Base-by-base conservation (phyloP, 2,797 vertebrate genomes). In the Takifugu ocellatus region DNA sequence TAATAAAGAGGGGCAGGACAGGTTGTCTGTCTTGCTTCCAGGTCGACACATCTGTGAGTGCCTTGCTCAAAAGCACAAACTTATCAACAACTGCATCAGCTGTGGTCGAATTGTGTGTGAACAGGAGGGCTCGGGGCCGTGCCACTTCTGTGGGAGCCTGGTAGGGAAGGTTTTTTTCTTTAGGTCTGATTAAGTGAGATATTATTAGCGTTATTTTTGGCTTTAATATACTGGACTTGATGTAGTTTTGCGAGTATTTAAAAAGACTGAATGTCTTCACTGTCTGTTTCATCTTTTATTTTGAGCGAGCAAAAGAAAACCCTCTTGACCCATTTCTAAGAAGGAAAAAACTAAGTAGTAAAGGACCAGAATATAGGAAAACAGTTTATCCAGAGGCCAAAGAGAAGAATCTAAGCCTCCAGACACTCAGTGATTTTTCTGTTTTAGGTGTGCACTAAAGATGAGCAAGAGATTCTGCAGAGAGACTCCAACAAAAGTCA, bases 401-500 rank as follows among this genome's bases (percentile, higher is more conserved):
- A 33, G 6, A 33, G 8, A 33, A 33, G 9, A 33, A 33, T 33
- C 6, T 9, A 33, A 33, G 8, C 9, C 33, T 33, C 10, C 33
- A 7, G 11, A 33, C 1, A 26, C 44, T 31, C 5, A 6, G 9
- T 11, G 1, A 4, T 27, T 25, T 17, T 45, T 45, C 43, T 48
- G 58, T 9, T 61, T 39, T 49, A 99, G 97, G 97, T 99, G 0
- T 99, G 97, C 80, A 98, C 97, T 49, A 93, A 78, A 66, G 97
- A 99, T 78, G 97, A 99, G 75, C 93, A 94, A 61, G 94, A 95
- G 78, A 94, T 99, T 73, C 88, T 99, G 62, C 94, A 96, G 11
- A 87, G 96, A 61, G 96, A 98, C 78, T 99, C 97, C 39, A 98
- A 99, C 87, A 99, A 96, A 89, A 99, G 97, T 84, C 96, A 99